phyloP scores from a whole-genome alignment of 2,113 vertebrate genomes.

The Notiomystis cincta region DNA sequence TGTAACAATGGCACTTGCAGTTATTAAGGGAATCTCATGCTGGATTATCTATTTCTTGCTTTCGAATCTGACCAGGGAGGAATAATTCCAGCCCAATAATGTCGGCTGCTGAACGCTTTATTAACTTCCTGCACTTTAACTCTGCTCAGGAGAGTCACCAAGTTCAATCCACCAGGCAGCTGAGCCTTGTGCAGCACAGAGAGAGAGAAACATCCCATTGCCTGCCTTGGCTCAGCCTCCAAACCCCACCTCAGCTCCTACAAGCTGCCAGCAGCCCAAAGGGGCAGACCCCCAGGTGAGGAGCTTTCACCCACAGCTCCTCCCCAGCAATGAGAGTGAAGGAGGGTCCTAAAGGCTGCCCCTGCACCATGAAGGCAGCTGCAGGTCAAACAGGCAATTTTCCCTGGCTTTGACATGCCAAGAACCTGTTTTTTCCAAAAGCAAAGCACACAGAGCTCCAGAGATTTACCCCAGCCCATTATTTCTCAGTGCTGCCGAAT shows the following conservation, averaged over 20 bases:
- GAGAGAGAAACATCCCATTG: rapidly evolving
- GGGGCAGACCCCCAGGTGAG: neutral
- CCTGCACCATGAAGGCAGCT: neutral
- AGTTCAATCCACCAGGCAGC: neutral
- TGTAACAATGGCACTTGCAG: neutral
- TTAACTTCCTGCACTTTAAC: rapidly evolving
- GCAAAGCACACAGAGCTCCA: neutral
- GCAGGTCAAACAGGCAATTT: neutral
- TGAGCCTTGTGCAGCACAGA: neutral
- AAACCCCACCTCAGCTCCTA: neutral
- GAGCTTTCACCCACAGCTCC: neutral
- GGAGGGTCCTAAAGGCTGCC: neutral
- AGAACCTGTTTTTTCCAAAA: neutral
- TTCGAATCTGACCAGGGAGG: neutral
- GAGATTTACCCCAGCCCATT: neutral
- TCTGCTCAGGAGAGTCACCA: neutral
- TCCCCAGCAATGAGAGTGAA: rapidly evolving
- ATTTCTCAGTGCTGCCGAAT: neutral
- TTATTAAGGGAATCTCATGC: neutral
- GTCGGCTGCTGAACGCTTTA: neutral
- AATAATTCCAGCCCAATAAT: neutral
- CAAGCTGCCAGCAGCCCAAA: neutral
- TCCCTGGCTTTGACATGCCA: neutral
- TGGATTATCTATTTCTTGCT: neutral
- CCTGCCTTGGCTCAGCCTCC: neutral